Conservation (phyloP, 1,140 invertebrate species). For the Agraylea sexmaculata region DNA sequence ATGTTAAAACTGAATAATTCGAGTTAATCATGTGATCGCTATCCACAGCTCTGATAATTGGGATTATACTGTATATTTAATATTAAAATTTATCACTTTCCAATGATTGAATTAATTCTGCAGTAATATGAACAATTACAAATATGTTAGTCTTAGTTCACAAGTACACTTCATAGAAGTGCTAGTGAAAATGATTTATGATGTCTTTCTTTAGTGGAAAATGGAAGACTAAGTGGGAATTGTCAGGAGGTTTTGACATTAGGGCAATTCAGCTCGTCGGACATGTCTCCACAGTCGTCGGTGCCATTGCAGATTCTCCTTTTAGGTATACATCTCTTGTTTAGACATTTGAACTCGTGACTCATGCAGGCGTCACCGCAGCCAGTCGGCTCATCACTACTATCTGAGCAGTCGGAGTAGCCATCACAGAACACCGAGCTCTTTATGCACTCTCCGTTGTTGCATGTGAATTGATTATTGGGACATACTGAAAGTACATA, state of each 20-base stretch:
- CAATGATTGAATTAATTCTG: no score
- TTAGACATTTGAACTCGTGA: slow-evolving; percentile 38
- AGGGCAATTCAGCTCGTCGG: slow-evolving; percentile 50
- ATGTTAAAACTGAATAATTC: no score
- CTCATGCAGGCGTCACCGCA: slow-evolving; percentile 45
- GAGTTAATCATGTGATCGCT: no score
- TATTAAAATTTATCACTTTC: no score
- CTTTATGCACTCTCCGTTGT: slow-evolving; percentile 63
- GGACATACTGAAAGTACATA: slow-evolving; percentile 32
- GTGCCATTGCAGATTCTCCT: slow-evolving; percentile 43
- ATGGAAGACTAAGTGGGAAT: no score
- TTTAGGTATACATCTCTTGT: slow-evolving; percentile 47
- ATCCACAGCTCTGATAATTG: no score
- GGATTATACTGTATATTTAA: no score
- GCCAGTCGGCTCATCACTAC: slow-evolving; percentile 64
- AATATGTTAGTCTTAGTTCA: no score
- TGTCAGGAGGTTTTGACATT: slow-evolving; percentile 16
- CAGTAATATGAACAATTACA: no score
- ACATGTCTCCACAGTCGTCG: slow-evolving; percentile 48
- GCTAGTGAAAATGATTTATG: no score
- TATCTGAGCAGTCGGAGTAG: slow-evolving; percentile 67
- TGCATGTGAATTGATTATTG: slow-evolving; percentile 34
- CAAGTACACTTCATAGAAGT: no score
- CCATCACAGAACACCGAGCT: slow-evolving; percentile 75
- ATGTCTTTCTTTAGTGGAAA: no score